phyloP scores from a whole-genome alignment of 2,888 invertebrate genomes.

The Euclidia mi region DNA sequence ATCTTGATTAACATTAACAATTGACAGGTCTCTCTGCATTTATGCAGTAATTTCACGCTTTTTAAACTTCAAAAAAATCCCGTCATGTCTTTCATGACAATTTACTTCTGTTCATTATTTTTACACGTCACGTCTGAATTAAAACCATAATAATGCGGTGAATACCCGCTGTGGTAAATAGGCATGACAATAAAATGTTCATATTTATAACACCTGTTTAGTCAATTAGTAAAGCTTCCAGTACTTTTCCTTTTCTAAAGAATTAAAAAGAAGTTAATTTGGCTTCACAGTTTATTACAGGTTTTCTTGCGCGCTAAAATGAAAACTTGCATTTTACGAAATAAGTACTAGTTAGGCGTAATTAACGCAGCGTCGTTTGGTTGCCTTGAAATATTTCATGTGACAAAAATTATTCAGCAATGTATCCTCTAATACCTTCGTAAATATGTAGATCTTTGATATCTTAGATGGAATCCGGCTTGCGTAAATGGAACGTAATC shows the following conservation, averaged over 20 bases:
- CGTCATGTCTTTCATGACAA: neutral
- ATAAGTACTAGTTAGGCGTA: slow-evolving; percentile 26
- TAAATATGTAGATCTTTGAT: slow-evolving; percentile 35
- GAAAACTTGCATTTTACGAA: slow-evolving; percentile 40
- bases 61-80: neutral
- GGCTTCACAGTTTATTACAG: slow-evolving; percentile 13
- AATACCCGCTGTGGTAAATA: slow-evolving; percentile 3
- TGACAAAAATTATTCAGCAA: slow-evolving; percentile 3
- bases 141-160: slow-evolving; percentile 18
- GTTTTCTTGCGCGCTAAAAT: slow-evolving; percentile 30
- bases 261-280: slow-evolving; percentile 1
- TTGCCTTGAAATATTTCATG: slow-evolving; percentile 8
- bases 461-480: slow-evolving; percentile 20
- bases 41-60: neutral
- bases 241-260: slow-evolving; percentile 1
- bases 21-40: no score
- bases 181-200: slow-evolving; percentile 34
- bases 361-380: slow-evolving; percentile 14
- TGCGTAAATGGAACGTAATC: slow-evolving; percentile 27
- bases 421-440: slow-evolving; percentile 26
- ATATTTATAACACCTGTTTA: slow-evolving; percentile 28
- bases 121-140: slow-evolving; percentile 15
- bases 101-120: neutral
- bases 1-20: no score
- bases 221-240: slow-evolving; percentile 26